These are phyloP conservation scores for Agrilus mali DNA, from an alignment of 2,888 invertebrate genomes.

Conservation along the genomic window DNA sequence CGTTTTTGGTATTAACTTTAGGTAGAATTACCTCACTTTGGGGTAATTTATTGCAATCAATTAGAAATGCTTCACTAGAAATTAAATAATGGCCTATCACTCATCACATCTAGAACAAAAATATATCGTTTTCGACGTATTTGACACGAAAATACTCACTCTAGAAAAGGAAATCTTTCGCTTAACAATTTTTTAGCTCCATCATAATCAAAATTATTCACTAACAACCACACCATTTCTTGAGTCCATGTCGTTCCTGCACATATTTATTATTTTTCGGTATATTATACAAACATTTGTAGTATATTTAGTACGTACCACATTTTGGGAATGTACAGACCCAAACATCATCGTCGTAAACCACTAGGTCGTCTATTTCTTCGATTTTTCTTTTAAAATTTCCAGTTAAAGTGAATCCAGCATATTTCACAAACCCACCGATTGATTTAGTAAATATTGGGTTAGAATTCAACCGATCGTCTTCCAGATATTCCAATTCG, in stretches of 20 bases:
- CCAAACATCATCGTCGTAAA: constrained; percentile 36
- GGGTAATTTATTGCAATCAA: constrained; percentile 29
- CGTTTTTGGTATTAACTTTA: no score
- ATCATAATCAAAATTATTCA: constrained; percentile 44
- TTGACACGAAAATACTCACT: constrained; percentile 36
- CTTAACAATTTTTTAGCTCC: constrained; percentile 39
- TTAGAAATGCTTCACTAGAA: constrained; percentile 29
- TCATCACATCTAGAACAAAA: constrained; percentile 1
- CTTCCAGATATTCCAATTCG: no score
- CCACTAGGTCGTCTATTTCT: constrained; percentile 30
- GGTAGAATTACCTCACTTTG: constrained; percentile 14
- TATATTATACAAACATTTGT: background rate
- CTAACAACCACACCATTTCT: constrained; percentile 54
- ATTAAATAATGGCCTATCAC: constrained; percentile 1
- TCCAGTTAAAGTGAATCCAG: no score
- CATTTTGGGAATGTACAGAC: constrained; percentile 38
- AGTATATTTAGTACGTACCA: constrained; percentile 24
- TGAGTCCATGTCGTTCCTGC: constrained; percentile 61
- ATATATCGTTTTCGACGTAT: background rate
- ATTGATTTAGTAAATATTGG: no score
- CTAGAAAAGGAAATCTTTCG: constrained; percentile 56
- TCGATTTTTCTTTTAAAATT: constrained; percentile 8
- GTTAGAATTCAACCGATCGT: no score
- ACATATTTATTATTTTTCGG: constrained; percentile 4
- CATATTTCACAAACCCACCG: no score